Base-by-base conservation (phyloP, 2,797 vertebrate genomes). In the Typhlichthys subterraneus region DNA sequence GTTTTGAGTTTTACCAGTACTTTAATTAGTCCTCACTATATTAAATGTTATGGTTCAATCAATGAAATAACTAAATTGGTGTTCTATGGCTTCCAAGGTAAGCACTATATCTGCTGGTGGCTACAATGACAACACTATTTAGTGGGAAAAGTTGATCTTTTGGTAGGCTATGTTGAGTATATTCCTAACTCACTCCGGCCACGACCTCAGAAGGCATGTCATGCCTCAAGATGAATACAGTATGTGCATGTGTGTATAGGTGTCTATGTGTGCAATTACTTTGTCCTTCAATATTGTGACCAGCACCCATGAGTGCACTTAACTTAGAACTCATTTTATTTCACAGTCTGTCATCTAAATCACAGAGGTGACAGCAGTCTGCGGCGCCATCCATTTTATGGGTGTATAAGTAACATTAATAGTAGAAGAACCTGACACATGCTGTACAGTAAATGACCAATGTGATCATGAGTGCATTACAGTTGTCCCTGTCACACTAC, bases 291-390 rank as follows among this genome's bases (percentile, higher is more conserved):
- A 61, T 70, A 59, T 46, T 65, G 47, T 2, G 1, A 9, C 15
- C 9, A 14, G 5, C 50, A 63, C 55, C 53, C 56, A 17, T 67
- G 65, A 63, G 70, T 38, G n/a, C 53, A 54, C 29, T 70, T 64
- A 33, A n/a, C 46, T 75, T 53, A 73, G 66, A 52, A 59, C 59
- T 59, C 9, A 31, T 31, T 65, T 52, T 55, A 65, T 67, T 77
- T 68, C 10, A 65, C 45, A 42, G 3, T 10, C 38, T 52, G 29
- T 56, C 64, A 53, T 49, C 65, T 64, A 63, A 79, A 54, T 69
- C 23, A 59, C 61, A 15, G 38, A 52, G 56, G 57, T 13, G 29
- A 54, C 45, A 31, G 29, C 14, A 63, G 56, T 57, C n/a, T 53
- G 48, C 56, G 11, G 5, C 9, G 54, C 46, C 52, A 53, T 12